Evolutionary conservation across 23 tunicate species (phyloP).

Genomic region (Ascidia mentula): DNA sequence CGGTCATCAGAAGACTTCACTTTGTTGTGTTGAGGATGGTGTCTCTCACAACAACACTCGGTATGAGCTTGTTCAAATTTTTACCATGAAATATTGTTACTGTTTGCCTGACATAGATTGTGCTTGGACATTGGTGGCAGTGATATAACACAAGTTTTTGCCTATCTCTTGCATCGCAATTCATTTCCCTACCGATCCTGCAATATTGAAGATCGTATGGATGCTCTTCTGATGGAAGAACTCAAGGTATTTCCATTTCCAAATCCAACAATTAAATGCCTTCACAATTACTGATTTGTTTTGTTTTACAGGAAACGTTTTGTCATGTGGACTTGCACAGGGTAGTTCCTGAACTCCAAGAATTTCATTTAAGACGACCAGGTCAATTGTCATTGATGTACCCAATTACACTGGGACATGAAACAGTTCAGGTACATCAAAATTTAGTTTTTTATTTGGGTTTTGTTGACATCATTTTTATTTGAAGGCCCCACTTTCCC

Average conservation of each 20-base stretch:
- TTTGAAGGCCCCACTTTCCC: conserved; percentile 63
- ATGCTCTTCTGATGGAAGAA: conserved; percentile 70
- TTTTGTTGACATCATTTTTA: too few species aligned
- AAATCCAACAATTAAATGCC: neutral
- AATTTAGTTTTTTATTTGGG: too few species aligned
- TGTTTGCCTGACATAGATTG: conserved; percentile 18
- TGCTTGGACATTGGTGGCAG: conserved; percentile 68
- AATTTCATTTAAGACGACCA: conserved; percentile 66
- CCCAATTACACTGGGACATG: conserved; percentile 55
- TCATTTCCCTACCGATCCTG: conserved; percentile 59
- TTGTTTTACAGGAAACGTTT: conserved; percentile 47
- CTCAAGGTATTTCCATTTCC: conserved; percentile 27
- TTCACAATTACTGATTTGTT: neutral
- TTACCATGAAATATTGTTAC: neutral
- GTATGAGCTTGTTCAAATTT: neutral
- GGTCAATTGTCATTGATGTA: conserved; percentile 54
- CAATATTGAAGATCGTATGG: conserved; percentile 69
- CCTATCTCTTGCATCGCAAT: conserved; percentile 34
- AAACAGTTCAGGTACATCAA: conserved; percentile 46
- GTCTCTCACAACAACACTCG: conserved; percentile 63
- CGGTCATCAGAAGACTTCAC: conserved; percentile 76
- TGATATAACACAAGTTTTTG: conserved; percentile 63
- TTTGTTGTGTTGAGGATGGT: conserved; percentile 81
- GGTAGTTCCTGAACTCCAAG: conserved; percentile 45
- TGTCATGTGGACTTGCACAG: conserved; percentile 62